Conservation (phyloP, 1,140 invertebrate species). For the Eriosoma lanigerum region DNA sequence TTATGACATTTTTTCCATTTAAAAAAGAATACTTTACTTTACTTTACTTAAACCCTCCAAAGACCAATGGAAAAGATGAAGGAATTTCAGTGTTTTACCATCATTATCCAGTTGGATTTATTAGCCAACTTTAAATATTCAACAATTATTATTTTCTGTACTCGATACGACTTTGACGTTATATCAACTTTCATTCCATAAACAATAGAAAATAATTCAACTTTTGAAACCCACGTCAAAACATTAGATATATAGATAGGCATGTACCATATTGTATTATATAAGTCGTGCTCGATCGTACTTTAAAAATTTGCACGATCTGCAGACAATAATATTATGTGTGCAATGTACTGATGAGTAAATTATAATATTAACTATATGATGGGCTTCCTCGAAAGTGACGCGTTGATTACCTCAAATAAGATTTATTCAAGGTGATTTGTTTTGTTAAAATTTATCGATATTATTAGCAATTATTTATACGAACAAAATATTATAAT, state of each 20-base stretch:
- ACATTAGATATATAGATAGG: no score
- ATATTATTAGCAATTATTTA: not conserved
- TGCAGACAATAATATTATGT: not conserved
- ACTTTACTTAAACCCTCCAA: no score
- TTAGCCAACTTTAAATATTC: no score
- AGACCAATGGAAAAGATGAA: no score
- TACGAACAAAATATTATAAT: not conserved
- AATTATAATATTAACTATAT: not conserved
- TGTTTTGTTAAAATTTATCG: not conserved
- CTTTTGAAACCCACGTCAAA: not conserved
- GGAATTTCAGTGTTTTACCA: no score
- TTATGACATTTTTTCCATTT: no score
- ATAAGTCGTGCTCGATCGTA: no score
- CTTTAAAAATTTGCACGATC: not conserved
- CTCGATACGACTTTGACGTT: not conserved
- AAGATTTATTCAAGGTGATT: conserved; percentile 9
- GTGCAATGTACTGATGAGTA: not conserved
- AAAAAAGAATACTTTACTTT: no score
- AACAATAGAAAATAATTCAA: conserved; percentile 6
- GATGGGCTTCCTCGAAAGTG: conserved; percentile 20
- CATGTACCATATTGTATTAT: no score
- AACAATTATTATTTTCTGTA: not conserved
- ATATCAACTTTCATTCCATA: not conserved
- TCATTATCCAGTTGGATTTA: no score
- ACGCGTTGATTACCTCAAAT: conserved; percentile 12